Conservation (phyloP, 2,113 vertebrate genomes). For the Arizona elegans region DNA sequence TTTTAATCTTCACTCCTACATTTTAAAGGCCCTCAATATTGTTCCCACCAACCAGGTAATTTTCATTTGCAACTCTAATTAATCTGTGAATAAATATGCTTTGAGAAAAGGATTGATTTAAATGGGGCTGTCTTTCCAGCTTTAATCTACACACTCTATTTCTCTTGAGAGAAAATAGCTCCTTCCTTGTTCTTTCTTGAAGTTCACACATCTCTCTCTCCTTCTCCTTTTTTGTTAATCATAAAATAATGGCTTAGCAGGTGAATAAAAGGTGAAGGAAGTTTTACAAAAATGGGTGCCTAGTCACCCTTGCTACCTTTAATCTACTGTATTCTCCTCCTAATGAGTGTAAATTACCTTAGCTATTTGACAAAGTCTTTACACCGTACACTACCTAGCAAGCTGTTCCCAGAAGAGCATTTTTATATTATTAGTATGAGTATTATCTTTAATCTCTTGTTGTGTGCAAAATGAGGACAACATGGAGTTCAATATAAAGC, state of each 20-base stretch:
- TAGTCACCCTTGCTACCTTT: constrained; percentile 83
- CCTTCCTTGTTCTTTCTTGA: constrained; percentile 68
- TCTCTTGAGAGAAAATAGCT: constrained; percentile 79
- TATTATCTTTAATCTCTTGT: constrained; percentile 79
- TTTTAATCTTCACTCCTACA: constrained; percentile 78
- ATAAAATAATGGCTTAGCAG: constrained; percentile 78
- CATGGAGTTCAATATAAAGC: constrained; percentile 51
- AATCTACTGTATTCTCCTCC: constrained; percentile 79
- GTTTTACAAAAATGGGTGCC: constrained; percentile 80
- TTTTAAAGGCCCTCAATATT: constrained; percentile 78
- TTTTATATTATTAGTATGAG: constrained; percentile 69
- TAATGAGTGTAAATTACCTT: constrained; percentile 80
- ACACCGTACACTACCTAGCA: constrained; percentile 58
- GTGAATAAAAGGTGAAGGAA: constrained; percentile 79
- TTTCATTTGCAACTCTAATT: constrained; percentile 84
- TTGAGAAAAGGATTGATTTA: constrained; percentile 80
- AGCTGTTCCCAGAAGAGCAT: constrained; percentile 66
- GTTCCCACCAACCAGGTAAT: constrained; percentile 80
- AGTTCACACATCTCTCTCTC: constrained; percentile 64
- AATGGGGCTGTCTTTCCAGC: constrained; percentile 79
- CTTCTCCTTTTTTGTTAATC: constrained; percentile 73
- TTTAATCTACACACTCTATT: constrained; percentile 78
- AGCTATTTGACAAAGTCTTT: constrained; percentile 76
- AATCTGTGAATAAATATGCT: constrained; percentile 80
- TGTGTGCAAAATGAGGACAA: constrained; percentile 70